Percentiles rank a stretch among this genome's conserved stretches.
These are phyloP conservation scores for Typhlomys cinereus DNA, from an alignment of 2,113 vertebrate genomes.

Conservation along the genomic window DNA sequence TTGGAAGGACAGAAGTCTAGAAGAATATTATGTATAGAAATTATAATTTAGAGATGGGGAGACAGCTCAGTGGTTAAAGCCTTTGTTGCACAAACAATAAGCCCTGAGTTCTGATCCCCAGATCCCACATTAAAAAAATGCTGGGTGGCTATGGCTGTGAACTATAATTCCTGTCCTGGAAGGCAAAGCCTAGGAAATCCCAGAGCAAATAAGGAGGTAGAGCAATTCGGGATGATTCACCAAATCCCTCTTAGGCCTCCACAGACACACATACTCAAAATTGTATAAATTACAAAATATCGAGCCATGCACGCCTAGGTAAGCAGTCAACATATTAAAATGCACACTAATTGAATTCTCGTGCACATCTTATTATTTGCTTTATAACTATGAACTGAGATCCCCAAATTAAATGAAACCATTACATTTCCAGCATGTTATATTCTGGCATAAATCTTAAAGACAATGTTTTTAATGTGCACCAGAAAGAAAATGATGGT, in stretches of 20 bases:
- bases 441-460: background rate
- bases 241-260: too few species aligned
- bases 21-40: slow-evolving; percentile 26
- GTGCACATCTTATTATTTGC: slow-evolving; percentile 45
- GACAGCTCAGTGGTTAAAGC: too few species aligned
- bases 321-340: background rate
- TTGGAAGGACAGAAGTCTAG: background rate
- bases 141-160: too few species aligned
- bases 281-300: slow-evolving; percentile 42
- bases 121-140: too few species aligned
- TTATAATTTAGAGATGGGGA: too few species aligned
- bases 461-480: background rate
- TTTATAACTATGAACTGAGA: slow-evolving; percentile 8
- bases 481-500: slow-evolving; percentile 11
- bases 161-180: too few species aligned
- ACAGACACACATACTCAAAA: too few species aligned
- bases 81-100: too few species aligned
- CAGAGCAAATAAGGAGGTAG: too few species aligned
- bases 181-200: too few species aligned
- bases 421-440: slow-evolving; percentile 11
- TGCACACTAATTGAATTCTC: background rate
- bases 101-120: too few species aligned
- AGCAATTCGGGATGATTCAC: too few species aligned
- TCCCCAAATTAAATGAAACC: slow-evolving; percentile 48
- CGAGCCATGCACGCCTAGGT: background rate